Evolutionary conservation across 1,140 invertebrate genomes (phyloP).

Genomic region (Araneus ventricosus): DNA sequence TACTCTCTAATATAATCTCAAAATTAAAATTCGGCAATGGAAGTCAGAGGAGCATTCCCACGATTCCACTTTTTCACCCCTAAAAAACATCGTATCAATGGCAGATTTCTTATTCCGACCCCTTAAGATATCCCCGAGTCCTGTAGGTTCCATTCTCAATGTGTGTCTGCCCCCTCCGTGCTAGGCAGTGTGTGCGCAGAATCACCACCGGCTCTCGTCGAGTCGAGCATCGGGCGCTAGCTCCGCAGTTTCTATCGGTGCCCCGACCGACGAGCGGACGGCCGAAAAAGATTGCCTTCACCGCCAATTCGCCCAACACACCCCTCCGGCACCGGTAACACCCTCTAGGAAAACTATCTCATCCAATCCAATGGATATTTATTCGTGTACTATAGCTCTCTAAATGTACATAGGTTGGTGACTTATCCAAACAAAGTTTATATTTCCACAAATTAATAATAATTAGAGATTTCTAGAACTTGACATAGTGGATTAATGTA

Average conservation of each 20-base stretch:
- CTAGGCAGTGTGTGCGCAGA: slow-evolving; percentile 58
- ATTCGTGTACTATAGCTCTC: neutral
- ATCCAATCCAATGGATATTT: slow-evolving; percentile 1
- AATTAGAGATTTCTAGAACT: neutral
- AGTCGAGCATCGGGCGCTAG: slow-evolving; percentile 5
- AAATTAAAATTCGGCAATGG: neutral
- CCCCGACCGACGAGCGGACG: slow-evolving; percentile 51
- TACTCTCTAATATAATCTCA: no score
- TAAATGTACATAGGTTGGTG: neutral
- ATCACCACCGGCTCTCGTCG: slow-evolving; percentile 46
- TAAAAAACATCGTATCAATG: neutral
- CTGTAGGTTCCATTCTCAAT: neutral
- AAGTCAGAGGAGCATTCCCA: neutral
- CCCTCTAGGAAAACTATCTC: neutral
- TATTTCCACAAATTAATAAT: neutral
- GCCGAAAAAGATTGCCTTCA: slow-evolving; percentile 37
- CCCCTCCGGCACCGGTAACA: slow-evolving; percentile 15
- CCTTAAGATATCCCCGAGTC: neutral
- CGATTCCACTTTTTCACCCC: neutral
- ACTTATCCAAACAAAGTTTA: neutral
- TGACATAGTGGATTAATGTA: slow-evolving; percentile 8
- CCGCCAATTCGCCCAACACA: slow-evolving; percentile 7
- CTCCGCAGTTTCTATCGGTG: slow-evolving; percentile 72
- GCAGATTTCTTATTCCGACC: neutral
- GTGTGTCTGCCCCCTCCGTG: neutral